Evolutionary conservation across 2,113 vertebrate species (phyloP).

Genomic region (Atherinomorus stipes): DNA sequence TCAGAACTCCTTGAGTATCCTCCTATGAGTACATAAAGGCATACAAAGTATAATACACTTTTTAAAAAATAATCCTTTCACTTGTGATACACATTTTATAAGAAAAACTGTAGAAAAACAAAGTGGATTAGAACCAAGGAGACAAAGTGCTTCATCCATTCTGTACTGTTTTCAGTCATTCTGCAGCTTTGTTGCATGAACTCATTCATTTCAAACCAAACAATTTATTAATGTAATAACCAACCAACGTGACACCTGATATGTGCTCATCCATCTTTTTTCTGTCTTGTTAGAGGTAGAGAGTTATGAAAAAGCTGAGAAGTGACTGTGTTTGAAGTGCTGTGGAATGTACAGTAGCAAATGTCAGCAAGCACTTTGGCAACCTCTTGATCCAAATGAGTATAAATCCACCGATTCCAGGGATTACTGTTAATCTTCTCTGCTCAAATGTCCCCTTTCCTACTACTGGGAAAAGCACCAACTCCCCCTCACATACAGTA

Average conservation of each 20-base stretch:
- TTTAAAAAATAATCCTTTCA: conserved; percentile 19
- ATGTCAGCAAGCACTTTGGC: conserved; percentile 48
- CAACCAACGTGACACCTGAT: neutral
- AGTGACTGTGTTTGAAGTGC: neutral
- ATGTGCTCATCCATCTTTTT: no score
- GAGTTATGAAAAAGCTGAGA: conserved; percentile 1
- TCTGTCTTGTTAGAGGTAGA: neutral
- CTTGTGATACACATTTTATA: conserved; percentile 18
- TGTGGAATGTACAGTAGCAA: conserved; percentile 50
- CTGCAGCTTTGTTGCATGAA: conserved; percentile 11
- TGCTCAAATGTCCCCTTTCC: conserved; percentile 56
- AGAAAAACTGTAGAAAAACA: conserved; percentile 38
- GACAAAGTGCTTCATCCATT: conserved; percentile 19
- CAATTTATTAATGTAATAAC: neutral
- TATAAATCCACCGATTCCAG: conserved; percentile 62
- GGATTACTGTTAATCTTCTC: conserved; percentile 69
- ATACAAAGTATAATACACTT: conserved; percentile 33
- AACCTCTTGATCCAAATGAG: conserved; percentile 48
- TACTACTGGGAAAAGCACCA: conserved; percentile 41
- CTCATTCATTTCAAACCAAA: neutral
- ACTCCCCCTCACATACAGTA: conserved; percentile 50
- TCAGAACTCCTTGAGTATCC: conserved; percentile 44
- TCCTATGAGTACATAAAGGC: conserved; percentile 47
- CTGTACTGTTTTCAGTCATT: conserved; percentile 5
- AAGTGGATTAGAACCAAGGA: conserved; percentile 35